Evolutionary conservation across 2,888 invertebrate species (phyloP).

Genomic region (Mimachlamys varia): DNA sequence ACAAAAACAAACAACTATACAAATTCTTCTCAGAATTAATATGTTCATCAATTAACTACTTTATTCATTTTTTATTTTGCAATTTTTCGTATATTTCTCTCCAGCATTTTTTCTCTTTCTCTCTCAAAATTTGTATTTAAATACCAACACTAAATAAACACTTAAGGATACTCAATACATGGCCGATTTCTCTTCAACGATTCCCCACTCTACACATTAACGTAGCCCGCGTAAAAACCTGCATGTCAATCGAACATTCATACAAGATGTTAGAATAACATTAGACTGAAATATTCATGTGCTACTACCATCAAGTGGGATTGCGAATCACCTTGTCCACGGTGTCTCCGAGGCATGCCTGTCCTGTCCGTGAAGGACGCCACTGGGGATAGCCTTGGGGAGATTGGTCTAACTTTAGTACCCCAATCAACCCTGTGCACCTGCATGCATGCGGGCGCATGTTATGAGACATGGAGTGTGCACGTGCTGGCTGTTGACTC

Average conservation of each 20-base stretch:
- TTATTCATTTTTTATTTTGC: no score
- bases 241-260: constrained; percentile 29
- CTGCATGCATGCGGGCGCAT: constrained; percentile 28
- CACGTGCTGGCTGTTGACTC: constrained; percentile 20
- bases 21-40: no score
- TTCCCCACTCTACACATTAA: neutral
- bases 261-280: neutral
- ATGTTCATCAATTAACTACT: no score
- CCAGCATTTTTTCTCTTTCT: no score
- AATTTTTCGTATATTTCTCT: no score
- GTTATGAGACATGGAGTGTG: neutral
- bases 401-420: neutral
- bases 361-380: constrained; percentile 13
- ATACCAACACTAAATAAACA: neutral
- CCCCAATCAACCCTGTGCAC: constrained; percentile 31
- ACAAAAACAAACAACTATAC: no score
- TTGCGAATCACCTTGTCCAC: neutral
- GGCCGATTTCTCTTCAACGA: neutral
- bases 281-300: constrained; percentile 13
- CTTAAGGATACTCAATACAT: neutral
- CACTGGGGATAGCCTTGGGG: neutral
- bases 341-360: neutral
- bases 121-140: neutral
- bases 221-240: neutral
- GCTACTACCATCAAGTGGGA: constrained; percentile 1